A percentile compares a stretch with the other conserved stretches of the same genome.
These are phyloP conservation scores for Eurystomus gularis DNA, from an alignment of 2,113 vertebrate species.

Conservation along the genomic window DNA sequence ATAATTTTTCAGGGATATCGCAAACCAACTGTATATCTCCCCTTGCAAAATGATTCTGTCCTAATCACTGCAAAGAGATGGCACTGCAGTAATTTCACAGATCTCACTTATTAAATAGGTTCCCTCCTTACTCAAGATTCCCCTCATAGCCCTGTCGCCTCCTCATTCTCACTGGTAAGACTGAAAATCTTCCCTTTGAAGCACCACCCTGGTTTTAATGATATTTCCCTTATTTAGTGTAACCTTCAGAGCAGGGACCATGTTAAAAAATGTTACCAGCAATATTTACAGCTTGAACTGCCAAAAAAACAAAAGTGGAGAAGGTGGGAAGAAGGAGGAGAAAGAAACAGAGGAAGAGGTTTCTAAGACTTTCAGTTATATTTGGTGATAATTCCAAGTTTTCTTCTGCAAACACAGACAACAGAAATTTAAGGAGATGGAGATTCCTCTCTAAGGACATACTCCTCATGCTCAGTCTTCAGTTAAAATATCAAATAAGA, in stretches of 20 bases:
- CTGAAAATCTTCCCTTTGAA: slow-evolving; percentile 21
- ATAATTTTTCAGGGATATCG: background rate
- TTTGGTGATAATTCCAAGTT: background rate
- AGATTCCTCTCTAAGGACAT: background rate
- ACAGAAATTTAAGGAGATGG: background rate
- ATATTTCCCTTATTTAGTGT: background rate
- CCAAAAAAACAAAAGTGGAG: background rate
- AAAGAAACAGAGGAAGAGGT: background rate
- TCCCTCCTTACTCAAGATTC: background rate
- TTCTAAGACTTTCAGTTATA: background rate
- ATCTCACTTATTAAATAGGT: background rate
- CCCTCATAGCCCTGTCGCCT: background rate
- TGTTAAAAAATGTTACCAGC: background rate
- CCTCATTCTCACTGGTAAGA: background rate
- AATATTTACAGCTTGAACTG: background rate
- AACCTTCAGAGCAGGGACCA: background rate
- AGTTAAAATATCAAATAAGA: background rate
- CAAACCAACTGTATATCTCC: background rate
- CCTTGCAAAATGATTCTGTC: background rate
- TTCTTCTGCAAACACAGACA: background rate
- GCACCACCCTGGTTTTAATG: background rate
- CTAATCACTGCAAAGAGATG: slow-evolving; percentile 5
- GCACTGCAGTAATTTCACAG: slow-evolving; percentile 12
- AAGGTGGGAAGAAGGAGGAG: background rate
- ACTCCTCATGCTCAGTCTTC: background rate